Evolutionary conservation across 2,797 vertebrate genomes (phyloP).

Genomic region (Psittacula derbiana): DNA sequence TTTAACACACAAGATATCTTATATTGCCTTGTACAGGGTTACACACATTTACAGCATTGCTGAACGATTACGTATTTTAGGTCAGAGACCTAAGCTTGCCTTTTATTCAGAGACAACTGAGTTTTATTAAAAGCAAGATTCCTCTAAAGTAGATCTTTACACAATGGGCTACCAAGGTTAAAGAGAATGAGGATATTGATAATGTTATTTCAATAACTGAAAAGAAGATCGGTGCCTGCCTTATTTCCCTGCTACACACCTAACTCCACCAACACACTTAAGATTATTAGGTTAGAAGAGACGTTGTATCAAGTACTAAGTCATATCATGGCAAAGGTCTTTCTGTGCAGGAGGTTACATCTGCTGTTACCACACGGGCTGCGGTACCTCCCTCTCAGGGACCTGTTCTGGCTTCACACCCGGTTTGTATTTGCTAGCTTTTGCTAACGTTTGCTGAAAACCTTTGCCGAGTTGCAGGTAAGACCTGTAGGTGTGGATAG

Average conservation of each 20-base stretch:
- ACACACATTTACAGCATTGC: neutral
- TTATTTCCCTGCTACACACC: neutral
- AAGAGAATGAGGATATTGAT: neutral
- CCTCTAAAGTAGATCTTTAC: neutral
- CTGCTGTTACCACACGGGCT: neutral
- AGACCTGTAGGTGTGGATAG: accelerated
- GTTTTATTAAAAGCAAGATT: neutral
- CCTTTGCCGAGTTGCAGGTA: neutral
- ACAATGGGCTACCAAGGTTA: neutral
- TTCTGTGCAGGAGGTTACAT: neutral
- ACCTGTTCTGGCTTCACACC: neutral
- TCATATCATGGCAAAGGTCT: neutral
- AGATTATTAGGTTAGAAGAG: neutral
- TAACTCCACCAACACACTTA: neutral
- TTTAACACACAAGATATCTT: neutral
- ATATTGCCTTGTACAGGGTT: neutral
- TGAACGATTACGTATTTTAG: neutral
- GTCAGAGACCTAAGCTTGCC: neutral
- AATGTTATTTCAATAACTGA: neutral
- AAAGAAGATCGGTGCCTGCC: neutral
- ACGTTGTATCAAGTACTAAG: neutral
- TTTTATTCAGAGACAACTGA: neutral
- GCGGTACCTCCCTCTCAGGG: neutral
- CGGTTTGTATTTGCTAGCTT: neutral
- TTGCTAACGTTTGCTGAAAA: neutral